Conservation (phyloP, 2,797 vertebrate species). For the Bradypus variegatus region DNA sequence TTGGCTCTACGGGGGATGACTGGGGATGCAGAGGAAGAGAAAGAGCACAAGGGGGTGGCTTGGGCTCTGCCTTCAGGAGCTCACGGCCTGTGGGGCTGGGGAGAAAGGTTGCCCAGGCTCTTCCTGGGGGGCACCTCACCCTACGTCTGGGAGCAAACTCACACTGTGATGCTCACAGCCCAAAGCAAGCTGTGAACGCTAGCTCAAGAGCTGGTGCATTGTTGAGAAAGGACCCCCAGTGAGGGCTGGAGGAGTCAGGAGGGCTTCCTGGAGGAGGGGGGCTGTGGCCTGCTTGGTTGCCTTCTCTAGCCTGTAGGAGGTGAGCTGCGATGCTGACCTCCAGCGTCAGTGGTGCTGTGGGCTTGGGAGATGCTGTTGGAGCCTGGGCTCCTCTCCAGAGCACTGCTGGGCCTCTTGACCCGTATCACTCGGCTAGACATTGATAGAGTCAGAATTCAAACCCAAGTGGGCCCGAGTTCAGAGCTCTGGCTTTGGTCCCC, state of each 20-base stretch:
- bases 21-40: neutral
- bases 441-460: neutral
- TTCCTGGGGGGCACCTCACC: neutral
- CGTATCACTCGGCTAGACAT: neutral
- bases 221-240: neutral
- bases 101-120: neutral
- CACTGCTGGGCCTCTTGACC: no score
- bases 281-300: neutral
- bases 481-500: neutral
- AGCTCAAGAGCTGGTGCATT: neutral
- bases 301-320: neutral
- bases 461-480: fast-evolving
- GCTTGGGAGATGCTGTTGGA: neutral
- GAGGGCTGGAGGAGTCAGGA: neutral
- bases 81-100: neutral
- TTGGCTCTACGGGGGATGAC: neutral
- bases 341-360: neutral
- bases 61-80: neutral
- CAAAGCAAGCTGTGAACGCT: neutral
- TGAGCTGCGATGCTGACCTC: neutral
- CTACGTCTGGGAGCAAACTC: neutral
- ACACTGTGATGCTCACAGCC: neutral
- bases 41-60: neutral
- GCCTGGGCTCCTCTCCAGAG: neutral
- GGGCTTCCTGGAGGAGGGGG: slow-evolving; percentile 15